Evolutionary conservation across 2,888 invertebrate species (phyloP).

Genomic region (Brachylomia viminalis): DNA sequence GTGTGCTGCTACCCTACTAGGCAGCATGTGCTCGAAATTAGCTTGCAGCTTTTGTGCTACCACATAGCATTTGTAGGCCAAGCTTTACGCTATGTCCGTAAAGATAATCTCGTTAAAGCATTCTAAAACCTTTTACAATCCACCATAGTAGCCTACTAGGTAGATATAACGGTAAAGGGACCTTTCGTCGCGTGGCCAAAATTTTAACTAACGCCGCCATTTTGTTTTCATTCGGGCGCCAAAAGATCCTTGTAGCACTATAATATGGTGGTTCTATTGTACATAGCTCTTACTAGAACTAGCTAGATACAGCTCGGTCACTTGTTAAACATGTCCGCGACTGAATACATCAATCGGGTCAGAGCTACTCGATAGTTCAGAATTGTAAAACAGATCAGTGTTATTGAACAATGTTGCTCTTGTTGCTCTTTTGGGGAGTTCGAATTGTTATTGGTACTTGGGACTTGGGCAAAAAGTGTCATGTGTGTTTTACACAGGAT

Average conservation of each 20-base stretch:
- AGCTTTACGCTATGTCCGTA: too few relatives aligned
- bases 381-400: slow-evolving; percentile 29
- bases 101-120: not conserved
- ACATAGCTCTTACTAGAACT: not conserved
- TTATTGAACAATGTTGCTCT: slow-evolving; percentile 11
- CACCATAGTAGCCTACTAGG: not conserved
- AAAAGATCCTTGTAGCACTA: too few relatives aligned
- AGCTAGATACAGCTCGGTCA: not conserved
- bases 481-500: not conserved
- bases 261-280: too few relatives aligned
- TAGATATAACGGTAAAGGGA: too few relatives aligned
- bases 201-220: too few relatives aligned
- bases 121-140: not conserved
- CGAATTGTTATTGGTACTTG: not conserved
- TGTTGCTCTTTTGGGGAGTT: not conserved
- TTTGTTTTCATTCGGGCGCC: too few relatives aligned
- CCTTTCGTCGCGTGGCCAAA: too few relatives aligned
- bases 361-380: slow-evolving; percentile 13
- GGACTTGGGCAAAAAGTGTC: not conserved
- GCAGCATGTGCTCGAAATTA: too few relatives aligned
- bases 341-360: slow-evolving; percentile 25
- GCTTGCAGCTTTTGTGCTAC: too few relatives aligned
- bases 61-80: too few relatives aligned
- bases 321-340: slow-evolving; percentile 48
- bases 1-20: too few relatives aligned